These are phyloP conservation scores for Hylaea fasciaria DNA, from an alignment of 2,888 invertebrate genomes.

Conservation along the genomic window DNA sequence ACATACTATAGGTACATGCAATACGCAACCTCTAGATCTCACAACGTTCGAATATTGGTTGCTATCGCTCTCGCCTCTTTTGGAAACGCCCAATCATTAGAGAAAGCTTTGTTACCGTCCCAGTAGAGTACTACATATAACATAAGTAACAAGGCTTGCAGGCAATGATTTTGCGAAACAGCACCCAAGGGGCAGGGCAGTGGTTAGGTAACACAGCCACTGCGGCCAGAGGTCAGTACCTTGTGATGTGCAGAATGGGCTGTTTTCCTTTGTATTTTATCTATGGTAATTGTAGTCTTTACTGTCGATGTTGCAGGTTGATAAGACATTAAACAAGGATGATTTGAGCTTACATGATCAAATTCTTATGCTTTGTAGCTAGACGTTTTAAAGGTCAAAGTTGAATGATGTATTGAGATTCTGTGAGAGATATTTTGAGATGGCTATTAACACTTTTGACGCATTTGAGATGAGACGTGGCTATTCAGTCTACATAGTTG, in stretches of 20 bases:
- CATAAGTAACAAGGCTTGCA: conserved; percentile 1
- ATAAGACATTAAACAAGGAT: conserved; percentile 11
- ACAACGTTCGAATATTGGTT: no score
- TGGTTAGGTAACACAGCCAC: conserved; percentile 17
- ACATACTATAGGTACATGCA: no score
- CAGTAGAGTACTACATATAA: neutral
- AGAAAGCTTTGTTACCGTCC: conserved; percentile 3
- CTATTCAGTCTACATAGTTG: no score
- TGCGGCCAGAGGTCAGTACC: conserved; percentile 55
- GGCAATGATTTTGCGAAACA: conserved; percentile 62
- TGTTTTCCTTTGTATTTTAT: conserved; percentile 47
- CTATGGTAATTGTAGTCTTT: conserved; percentile 35
- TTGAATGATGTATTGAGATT: no score
- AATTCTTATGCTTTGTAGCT: no score
- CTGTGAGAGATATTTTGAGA: no score
- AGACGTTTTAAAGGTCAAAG: no score
- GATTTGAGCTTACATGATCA: neutral
- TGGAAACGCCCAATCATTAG: neutral
- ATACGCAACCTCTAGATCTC: no score
- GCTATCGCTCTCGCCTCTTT: no score
- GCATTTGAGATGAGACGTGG: no score
- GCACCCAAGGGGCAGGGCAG: conserved; percentile 39
- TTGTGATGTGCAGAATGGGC: conserved; percentile 53
- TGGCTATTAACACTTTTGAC: no score
- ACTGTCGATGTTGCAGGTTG: conserved; percentile 22